Evolutionary conservation across 2,113 vertebrate genomes (phyloP), one percentile per base, ranked within the genome.

Genomic region (Vombatus ursinus): DNA sequence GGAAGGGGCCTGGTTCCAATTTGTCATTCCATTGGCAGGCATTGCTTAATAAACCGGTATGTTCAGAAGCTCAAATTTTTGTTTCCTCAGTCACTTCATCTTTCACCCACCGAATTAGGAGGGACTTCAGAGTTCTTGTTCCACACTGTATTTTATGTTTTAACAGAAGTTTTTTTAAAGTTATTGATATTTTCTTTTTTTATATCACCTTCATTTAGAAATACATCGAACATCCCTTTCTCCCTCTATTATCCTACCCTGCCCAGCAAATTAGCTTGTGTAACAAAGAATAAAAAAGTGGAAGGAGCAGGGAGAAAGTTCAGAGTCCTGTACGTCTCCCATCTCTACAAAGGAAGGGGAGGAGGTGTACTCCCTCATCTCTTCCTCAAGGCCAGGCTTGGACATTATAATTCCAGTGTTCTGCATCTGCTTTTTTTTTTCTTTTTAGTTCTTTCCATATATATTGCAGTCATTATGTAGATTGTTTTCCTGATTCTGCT

Each of bases 91-190:
- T 68, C 31, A 16, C 16, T 37, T 68, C 31, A 68, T 14, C 31
- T 68, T 37, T 68, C 31, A 37, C 57, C 31, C 61, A 68, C 14
- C 61, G 37, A 31, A 68, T 28, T 61, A 28, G 57, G 26, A 61
- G 12, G 37, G 61, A n/a, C 37, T 77, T 77, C 0, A 14, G 37
- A n/a, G 37, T n/a, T n/a, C 61, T 16, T 89, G 2, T 95, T 96
- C 84, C 16, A 91, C 11, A n/a, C 23, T 68, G 14, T 47, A 68
- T 92, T 95, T 97, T 96, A 1, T n/a, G 91, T 90, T 95, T 96
- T 92, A 93, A 68, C 53, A 52, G 52, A 47, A 24, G 77, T 57
- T 90, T 52, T 68, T 4, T 37, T 92, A 26, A 26, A n/a, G 93
- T 28, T 84, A 84, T 44, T 84, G 7, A n/a, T 84, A 44, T 44